Evolutionary conservation across 2,888 invertebrate genomes (phyloP), one percentile per base, ranked within the genome.

Genomic region (Prosopocoilus inquinatus): DNA sequence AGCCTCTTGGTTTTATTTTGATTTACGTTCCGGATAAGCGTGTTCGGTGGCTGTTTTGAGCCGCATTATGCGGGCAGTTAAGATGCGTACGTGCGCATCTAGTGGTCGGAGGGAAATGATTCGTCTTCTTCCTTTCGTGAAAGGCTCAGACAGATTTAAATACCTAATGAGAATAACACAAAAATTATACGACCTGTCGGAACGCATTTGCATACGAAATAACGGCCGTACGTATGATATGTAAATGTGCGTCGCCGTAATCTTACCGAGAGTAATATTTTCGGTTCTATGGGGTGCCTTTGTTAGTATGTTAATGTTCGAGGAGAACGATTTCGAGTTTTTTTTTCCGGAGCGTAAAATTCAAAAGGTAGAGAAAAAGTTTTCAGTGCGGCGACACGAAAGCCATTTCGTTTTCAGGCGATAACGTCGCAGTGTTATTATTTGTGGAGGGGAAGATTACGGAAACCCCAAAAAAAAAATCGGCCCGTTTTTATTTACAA

Each of bases 11-110:
- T 55, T 53, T 62, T 62, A 60, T 62, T 62, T 60, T 59, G 59
- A 61, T 63, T 63, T 61, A 61, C 60, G 59, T 56, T 50, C 20
- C 45, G 48, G 45, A 32, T 53, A 54, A 59, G 50, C 56, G 54
- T 62, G 57, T 55, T 53, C 16, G 15, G 53, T 47, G 56, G 63
- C 47, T 54, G 61, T 60, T 59, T 60, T 51, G 50, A 62, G 60
- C 58, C 55, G 60, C 54, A 57, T 63, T 61, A 63, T 63, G 61
- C 61, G 63, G 63, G 61, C 57, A 58, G 59, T 60, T 58, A 61
- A 63, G 57, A 59, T 55, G 52, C 43, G 57, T 55, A 58, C 57
- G 54, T 52, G 55, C 46, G 56, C 51, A 55, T 13, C 15, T 3
- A 15, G 16, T 2, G 15, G n/a, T 13, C 9, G 15, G 16, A 13